Conservation (phyloP, 2,888 invertebrate species). For the Entomobrya proxima region DNA sequence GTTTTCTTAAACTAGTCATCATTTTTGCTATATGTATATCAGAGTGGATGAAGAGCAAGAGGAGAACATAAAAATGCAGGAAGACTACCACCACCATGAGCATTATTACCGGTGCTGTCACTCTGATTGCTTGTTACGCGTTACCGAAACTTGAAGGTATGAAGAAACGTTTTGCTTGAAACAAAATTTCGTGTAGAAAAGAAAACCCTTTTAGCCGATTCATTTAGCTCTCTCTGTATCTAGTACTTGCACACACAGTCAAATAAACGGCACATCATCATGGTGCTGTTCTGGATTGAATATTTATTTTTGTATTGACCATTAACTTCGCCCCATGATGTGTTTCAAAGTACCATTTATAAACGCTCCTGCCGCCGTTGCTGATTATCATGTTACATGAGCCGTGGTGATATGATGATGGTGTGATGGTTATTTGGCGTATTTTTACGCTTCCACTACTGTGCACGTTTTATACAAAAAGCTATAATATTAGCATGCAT, state of each 20-base stretch:
- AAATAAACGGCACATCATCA: background rate
- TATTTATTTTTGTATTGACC: constrained; percentile 57
- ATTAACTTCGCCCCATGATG: constrained; percentile 70
- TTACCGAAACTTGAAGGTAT: no score
- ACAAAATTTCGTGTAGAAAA: no score
- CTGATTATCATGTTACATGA: constrained; percentile 44
- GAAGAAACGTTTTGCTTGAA: no score
- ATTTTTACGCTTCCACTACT: background rate
- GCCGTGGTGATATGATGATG: background rate
- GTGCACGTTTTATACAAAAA: background rate
- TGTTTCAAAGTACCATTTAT: constrained; percentile 5
- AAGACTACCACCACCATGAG: background rate
- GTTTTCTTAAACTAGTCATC: constrained; percentile 22
- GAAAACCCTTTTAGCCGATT: no score
- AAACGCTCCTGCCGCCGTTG: background rate
- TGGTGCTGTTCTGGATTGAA: background rate
- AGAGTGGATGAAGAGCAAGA: no score
- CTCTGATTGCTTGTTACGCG: no score
- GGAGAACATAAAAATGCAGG: background rate
- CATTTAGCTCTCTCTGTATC: background rate
- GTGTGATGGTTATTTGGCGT: background rate
- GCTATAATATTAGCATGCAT: no score
- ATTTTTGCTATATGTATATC: background rate
- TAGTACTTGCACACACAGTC: background rate
- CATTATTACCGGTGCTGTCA: no score